phyloP scores from a whole-genome alignment of 2,797 vertebrate genomes.

The Benthosema pterotum region DNA sequence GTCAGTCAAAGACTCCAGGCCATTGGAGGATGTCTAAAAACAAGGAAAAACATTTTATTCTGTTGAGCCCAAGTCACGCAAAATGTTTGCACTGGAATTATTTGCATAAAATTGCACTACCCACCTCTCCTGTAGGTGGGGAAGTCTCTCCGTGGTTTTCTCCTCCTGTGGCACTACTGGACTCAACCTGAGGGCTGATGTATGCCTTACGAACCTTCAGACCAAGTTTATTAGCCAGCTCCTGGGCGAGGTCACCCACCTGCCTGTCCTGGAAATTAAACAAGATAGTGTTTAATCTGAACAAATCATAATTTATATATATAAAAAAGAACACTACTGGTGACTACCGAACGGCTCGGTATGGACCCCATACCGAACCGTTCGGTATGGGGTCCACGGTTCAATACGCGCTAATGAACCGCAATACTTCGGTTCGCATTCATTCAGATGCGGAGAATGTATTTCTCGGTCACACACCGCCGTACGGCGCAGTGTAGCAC shows the following conservation, averaged over 20 bases:
- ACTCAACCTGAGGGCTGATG: conserved; percentile 90
- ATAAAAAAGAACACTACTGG: neutral
- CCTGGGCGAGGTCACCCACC: conserved; percentile 92
- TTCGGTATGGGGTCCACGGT: too few relatives aligned
- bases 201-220: conserved; percentile 95
- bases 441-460: too few relatives aligned
- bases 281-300: neutral
- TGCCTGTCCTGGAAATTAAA: conserved; percentile 86
- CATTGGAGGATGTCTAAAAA: conserved; percentile 86
- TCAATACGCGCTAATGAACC: too few relatives aligned
- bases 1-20: conserved; percentile 91
- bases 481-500: too few relatives aligned
- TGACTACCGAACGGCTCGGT: too few relatives aligned
- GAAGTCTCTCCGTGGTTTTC: conserved; percentile 74
- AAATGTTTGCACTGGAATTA: too few relatives aligned
- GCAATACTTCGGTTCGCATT: too few relatives aligned
- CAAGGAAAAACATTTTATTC: conserved; percentile 8
- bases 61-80: too few relatives aligned
- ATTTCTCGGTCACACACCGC: too few relatives aligned
- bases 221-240: conserved; percentile 94
- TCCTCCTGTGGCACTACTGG: conserved; percentile 64
- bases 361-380: too few relatives aligned
- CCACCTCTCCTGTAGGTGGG: conserved; percentile 77
- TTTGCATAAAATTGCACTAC: conserved; percentile 8
- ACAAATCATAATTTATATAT: too few relatives aligned